A percentile compares a stretch with the other conserved stretches of the same genome.
Conservation (phyloP, 2,888 invertebrate species). For the Synergus laeviventris region DNA sequence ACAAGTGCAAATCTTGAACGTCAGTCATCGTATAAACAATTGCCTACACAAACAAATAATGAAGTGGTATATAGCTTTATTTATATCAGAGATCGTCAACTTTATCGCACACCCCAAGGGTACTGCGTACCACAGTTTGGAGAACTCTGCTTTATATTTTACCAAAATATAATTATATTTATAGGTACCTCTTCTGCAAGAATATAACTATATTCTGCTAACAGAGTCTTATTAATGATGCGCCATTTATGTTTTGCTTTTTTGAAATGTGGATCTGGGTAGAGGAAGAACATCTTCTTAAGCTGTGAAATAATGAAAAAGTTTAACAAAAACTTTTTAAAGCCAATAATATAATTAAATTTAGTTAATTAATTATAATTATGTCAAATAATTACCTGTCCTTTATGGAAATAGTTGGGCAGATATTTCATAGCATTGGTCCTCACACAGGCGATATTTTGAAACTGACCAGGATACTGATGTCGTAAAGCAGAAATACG, state of each 20-base stretch:
- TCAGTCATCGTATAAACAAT: constrained; percentile 98
- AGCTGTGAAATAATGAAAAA: constrained; percentile 79
- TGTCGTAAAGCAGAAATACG: constrained; percentile 91
- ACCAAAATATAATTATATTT: constrained; percentile 9
- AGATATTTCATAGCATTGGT: constrained; percentile 99
- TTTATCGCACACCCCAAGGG: too few species aligned
- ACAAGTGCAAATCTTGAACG: constrained; percentile 96
- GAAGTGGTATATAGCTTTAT: constrained; percentile 14
- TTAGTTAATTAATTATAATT: constrained; percentile 20
- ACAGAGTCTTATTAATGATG: constrained; percentile 93
- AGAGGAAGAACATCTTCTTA: constrained; percentile 98
- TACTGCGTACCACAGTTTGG: too few species aligned
- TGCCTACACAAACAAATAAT: constrained; percentile 79
- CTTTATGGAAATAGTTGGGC: constrained; percentile 96
- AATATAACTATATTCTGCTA: constrained; percentile 98
- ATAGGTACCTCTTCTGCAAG: constrained; percentile 86
- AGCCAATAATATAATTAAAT: background rate
- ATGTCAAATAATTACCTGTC: constrained; percentile 89
- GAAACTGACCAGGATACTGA: constrained; percentile 86
- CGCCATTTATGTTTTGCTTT: constrained; percentile 99
- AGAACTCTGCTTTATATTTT: constrained; percentile 15
- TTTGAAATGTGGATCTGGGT: constrained; percentile 99
- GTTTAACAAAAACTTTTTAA: constrained; percentile 34
- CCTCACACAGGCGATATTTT: constrained; percentile 96
- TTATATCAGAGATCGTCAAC: too few species aligned